Percentiles rank a stretch among this genome's conserved stretches.
phyloP scores from a whole-genome alignment of 1,140 invertebrate genomes.

The Hydropsyche tenuis region DNA sequence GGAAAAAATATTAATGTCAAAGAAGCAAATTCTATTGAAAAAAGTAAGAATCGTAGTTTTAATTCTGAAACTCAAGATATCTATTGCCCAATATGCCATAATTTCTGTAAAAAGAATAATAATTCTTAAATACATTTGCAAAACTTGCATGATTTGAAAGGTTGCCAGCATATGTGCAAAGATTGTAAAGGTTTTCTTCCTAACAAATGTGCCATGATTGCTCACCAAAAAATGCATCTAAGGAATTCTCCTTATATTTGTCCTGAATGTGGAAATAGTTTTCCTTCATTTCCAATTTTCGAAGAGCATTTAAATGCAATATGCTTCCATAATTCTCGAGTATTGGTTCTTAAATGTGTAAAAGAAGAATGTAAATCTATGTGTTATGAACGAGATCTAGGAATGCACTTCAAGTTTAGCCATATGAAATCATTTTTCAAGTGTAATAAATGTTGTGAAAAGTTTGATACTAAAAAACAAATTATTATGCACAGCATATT shows the following conservation, averaged over 20 bases:
- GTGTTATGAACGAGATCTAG: slow-evolving; percentile 52
- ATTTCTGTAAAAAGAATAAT: neutral
- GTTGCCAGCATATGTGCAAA: slow-evolving; percentile 54
- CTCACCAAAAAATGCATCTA: slow-evolving; percentile 61
- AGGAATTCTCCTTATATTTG: slow-evolving; percentile 59
- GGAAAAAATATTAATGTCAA: too few relatives aligned
- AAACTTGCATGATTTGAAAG: slow-evolving; percentile 54
- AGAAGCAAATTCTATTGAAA: too few relatives aligned
- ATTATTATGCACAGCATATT: neutral
- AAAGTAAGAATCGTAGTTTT: too few relatives aligned
- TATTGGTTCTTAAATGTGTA: slow-evolving; percentile 58
- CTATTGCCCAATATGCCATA: neutral
- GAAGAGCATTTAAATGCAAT: slow-evolving; percentile 61
- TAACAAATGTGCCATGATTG: slow-evolving; percentile 57
- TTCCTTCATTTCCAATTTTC: slow-evolving; percentile 54
- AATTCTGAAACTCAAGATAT: too few relatives aligned
- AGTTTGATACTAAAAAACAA: neutral
- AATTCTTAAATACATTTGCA: neutral
- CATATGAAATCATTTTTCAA: slow-evolving; percentile 59
- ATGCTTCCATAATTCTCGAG: slow-evolving; percentile 62
- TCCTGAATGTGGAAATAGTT: slow-evolving; percentile 61
- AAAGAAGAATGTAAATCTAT: slow-evolving; percentile 55
- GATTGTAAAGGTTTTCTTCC: slow-evolving; percentile 60
- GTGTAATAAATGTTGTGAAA: slow-evolving; percentile 56
- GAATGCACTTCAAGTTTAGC: slow-evolving; percentile 56